Conservation (phyloP, 2,113 vertebrate genomes). For the Picathartes gymnocephalus region DNA sequence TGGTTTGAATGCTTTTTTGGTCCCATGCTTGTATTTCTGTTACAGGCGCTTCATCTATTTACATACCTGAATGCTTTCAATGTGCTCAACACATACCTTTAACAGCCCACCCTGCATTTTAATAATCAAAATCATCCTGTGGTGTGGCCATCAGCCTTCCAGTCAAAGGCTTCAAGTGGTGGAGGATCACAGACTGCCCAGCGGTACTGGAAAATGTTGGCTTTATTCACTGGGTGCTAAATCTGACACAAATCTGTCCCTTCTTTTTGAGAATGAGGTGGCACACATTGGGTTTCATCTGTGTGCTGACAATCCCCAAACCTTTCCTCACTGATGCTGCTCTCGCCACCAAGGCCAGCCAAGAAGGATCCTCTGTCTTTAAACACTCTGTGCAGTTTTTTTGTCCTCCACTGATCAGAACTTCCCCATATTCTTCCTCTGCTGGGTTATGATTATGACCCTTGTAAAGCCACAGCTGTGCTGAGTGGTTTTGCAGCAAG, state of each 20-base stretch:
- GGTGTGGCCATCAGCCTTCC: background rate
- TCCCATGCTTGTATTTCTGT: background rate
- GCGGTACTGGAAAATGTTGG: background rate
- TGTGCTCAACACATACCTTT: background rate
- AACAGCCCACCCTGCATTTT: background rate
- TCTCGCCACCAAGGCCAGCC: background rate
- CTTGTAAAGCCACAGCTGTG: background rate
- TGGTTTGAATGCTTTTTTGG: background rate
- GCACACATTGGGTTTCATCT: background rate
- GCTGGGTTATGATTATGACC: background rate
- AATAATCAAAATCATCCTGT: background rate
- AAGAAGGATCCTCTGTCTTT: background rate
- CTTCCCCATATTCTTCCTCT: background rate
- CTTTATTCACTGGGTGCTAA: background rate
- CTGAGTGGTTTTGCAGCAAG: background rate
- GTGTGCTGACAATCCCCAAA: background rate
- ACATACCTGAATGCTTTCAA: background rate
- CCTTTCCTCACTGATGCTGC: background rate
- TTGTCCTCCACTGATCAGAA: background rate
- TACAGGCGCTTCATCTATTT: background rate
- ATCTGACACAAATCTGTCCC: background rate
- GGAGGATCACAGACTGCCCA: background rate
- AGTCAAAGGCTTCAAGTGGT: background rate
- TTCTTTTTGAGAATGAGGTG: background rate
- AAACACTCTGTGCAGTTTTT: background rate